Conservation (phyloP, 2,888 invertebrate genomes). For the Synanthedon andrenaeformis region DNA sequence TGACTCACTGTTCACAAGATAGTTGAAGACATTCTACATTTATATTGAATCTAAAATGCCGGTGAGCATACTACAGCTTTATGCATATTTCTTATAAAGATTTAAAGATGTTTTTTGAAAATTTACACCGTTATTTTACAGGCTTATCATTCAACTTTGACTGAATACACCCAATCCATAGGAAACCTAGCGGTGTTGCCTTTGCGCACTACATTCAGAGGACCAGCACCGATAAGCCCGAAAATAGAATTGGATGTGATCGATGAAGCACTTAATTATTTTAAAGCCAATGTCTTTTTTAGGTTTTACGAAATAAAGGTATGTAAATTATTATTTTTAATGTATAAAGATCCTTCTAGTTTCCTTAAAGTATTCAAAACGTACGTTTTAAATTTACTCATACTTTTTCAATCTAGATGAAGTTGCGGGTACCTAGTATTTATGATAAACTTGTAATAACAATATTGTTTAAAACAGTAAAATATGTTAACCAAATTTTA, state of each 20-base stretch:
- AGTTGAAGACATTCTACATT: too few relatives aligned
- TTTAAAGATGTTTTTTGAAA: background rate
- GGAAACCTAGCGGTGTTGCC: conserved; percentile 96
- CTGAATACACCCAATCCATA: conserved; percentile 77
- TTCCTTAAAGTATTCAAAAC: background rate
- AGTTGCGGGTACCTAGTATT: too few relatives aligned
- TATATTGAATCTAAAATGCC: background rate
- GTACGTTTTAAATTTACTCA: too few relatives aligned
- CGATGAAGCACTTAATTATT: conserved; percentile 96
- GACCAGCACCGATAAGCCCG: conserved; percentile 84
- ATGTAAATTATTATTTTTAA: conserved; percentile 7
- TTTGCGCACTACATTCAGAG: conserved; percentile 88
- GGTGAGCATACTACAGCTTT: background rate
- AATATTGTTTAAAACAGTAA: too few relatives aligned
- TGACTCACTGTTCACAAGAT: too few relatives aligned
- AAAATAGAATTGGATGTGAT: conserved; percentile 88
- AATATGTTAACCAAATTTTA: too few relatives aligned
- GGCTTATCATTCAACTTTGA: conserved; percentile 96
- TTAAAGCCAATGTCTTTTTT: conserved; percentile 99
- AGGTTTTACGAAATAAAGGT: conserved; percentile 99
- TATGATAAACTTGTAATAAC: too few relatives aligned
- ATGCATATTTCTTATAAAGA: background rate
- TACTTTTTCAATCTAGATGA: too few relatives aligned
- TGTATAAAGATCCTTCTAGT: background rate
- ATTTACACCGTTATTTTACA: conserved; percentile 40